Evolutionary conservation across 2,113 vertebrate genomes (phyloP).

Genomic region (Alaudala cheleensis): DNA sequence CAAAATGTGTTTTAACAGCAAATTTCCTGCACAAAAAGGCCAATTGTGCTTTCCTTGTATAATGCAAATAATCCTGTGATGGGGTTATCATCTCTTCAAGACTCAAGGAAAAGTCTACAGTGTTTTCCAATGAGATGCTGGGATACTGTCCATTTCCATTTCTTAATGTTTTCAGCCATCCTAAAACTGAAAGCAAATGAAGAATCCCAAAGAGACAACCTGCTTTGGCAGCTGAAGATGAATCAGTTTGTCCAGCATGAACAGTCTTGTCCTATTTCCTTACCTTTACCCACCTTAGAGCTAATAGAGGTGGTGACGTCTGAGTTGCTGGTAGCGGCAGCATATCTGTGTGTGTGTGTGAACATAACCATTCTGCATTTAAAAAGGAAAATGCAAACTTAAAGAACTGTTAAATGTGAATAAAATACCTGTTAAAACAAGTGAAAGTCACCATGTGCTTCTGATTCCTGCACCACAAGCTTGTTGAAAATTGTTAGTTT

Average conservation of each 20-base stretch:
- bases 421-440: background rate
- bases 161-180: background rate
- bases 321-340: background rate
- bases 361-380: background rate
- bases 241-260: background rate
- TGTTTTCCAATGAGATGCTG: accelerated
- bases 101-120: background rate
- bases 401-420: background rate
- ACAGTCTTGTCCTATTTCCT: background rate
- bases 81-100: background rate
- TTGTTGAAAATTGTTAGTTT: background rate
- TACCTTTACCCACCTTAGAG: background rate
- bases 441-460: background rate
- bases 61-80: background rate
- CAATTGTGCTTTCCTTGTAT: background rate
- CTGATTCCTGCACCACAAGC: background rate
- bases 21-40: background rate
- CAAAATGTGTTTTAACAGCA: background rate
- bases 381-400: background rate
- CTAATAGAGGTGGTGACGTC: background rate
- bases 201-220: background rate
- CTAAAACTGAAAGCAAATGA: background rate
- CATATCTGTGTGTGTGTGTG: background rate
- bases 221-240: background rate
- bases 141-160: background rate